phyloP scores from a whole-genome alignment of 2,113 vertebrate species.

The Lepisosteus osseus region DNA sequence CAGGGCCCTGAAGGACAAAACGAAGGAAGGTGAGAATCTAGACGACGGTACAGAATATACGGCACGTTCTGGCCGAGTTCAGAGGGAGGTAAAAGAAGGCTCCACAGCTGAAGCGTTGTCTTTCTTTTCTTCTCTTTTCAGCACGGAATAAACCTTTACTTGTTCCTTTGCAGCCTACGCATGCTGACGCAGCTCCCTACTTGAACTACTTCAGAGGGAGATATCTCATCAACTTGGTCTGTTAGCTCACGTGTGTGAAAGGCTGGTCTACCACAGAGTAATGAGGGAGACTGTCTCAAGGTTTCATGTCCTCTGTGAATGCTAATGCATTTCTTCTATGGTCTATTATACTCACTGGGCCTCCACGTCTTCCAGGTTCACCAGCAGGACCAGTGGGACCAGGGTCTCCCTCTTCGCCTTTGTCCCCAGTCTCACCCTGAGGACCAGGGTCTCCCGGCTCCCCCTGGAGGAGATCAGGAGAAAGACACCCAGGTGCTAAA shows the following conservation, averaged over 20 bases:
- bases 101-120: too few relatives aligned
- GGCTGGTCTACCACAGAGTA: too few relatives aligned
- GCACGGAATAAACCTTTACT: too few relatives aligned
- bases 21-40: conserved; percentile 22
- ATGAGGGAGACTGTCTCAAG: neutral
- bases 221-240: too few relatives aligned
- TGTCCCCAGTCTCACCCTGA: conserved; percentile 81
- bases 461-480: conserved; percentile 64
- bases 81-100: too few relatives aligned
- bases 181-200: too few relatives aligned
- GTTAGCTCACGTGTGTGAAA: too few relatives aligned
- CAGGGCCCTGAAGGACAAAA: conserved; percentile 72
- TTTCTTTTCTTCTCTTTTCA: too few relatives aligned
- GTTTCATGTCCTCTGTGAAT: neutral
- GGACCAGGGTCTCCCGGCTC: conserved; percentile 75
- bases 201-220: too few relatives aligned
- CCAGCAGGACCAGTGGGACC: conserved; percentile 73
- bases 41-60: too few relatives aligned
- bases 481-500: neutral
- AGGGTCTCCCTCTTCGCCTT: conserved; percentile 72
- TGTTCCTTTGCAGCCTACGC: too few relatives aligned
- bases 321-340: neutral
- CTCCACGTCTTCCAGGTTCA: conserved; percentile 72
- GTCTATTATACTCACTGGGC: conserved; percentile 67
- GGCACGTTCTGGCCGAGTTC: too few relatives aligned